phyloP scores from a whole-genome alignment of 2,888 invertebrate species.

The Sthenelais limicola region DNA sequence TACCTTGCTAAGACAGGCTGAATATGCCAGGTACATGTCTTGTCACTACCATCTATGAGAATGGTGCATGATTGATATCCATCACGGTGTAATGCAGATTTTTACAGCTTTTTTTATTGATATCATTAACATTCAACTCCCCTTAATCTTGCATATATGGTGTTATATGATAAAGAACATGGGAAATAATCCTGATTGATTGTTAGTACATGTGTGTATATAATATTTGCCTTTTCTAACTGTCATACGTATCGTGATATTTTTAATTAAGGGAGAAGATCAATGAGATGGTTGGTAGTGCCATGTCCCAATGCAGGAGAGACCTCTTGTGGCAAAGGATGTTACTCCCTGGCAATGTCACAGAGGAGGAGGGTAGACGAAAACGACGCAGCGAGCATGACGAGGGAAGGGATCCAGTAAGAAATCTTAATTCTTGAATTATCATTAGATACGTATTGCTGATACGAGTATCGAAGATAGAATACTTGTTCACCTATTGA shows the following conservation, averaged over 20 bases:
- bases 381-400: slow-evolving; percentile 51
- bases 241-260: no score
- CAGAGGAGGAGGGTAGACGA: slow-evolving; percentile 58
- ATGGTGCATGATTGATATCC: no score
- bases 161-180: no score
- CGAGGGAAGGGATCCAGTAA: slow-evolving; percentile 46
- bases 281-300: slow-evolving; percentile 77
- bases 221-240: neutral
- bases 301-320: slow-evolving; percentile 80
- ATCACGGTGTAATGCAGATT: no score
- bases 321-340: slow-evolving; percentile 82
- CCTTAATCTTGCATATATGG: no score
- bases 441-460: neutral
- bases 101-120: no score
- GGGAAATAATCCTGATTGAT: no score
- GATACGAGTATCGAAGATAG: neutral
- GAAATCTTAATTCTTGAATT: neutral
- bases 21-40: slow-evolving; percentile 45
- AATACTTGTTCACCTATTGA: neutral
- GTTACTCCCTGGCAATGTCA: slow-evolving; percentile 64
- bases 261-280: slow-evolving; percentile 74
- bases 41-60: no score
- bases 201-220: neutral
- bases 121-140: no score
- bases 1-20: slow-evolving; percentile 58